Evolutionary conservation across 2,888 invertebrate genomes (phyloP).

Genomic region (Iselma pallidipennis): DNA sequence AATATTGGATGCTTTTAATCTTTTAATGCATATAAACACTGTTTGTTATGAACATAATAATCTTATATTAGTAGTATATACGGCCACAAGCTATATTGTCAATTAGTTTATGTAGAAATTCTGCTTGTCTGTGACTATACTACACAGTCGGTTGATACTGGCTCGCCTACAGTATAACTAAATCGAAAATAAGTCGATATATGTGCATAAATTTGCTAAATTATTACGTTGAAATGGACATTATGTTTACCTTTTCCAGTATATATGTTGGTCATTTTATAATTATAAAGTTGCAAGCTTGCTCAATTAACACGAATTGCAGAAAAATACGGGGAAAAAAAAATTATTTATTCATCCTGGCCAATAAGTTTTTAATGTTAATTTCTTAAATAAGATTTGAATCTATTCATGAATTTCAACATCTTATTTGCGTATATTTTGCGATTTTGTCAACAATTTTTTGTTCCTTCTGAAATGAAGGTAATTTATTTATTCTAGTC

Average conservation of each 20-base stretch:
- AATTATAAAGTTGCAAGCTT: not conserved
- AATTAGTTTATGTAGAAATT: constrained; percentile 18
- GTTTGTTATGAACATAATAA: constrained; percentile 39
- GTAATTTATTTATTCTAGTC: too few relatives aligned
- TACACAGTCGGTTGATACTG: too few relatives aligned
- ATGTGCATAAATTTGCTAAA: constrained; percentile 7
- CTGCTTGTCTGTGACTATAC: too few relatives aligned
- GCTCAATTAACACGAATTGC: not conserved
- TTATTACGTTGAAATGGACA: not conserved
- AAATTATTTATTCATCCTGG: too few relatives aligned
- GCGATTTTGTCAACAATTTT: too few relatives aligned
- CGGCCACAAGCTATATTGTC: constrained; percentile 18
- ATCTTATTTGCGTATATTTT: too few relatives aligned
- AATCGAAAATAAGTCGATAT: constrained; percentile 2
- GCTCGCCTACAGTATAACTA: not conserved
- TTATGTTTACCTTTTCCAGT: not conserved
- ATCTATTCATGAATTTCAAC: too few relatives aligned
- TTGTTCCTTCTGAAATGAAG: too few relatives aligned
- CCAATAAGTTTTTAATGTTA: too few relatives aligned
- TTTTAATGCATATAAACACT: constrained; percentile 40
- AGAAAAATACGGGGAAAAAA: too few relatives aligned
- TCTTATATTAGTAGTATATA: constrained; percentile 36
- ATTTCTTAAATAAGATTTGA: too few relatives aligned
- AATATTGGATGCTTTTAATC: constrained; percentile 32
- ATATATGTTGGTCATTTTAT: not conserved